These are phyloP conservation scores for Rutpela maculata DNA, from an alignment of 2,888 invertebrate genomes.

Conservation along the genomic window DNA sequence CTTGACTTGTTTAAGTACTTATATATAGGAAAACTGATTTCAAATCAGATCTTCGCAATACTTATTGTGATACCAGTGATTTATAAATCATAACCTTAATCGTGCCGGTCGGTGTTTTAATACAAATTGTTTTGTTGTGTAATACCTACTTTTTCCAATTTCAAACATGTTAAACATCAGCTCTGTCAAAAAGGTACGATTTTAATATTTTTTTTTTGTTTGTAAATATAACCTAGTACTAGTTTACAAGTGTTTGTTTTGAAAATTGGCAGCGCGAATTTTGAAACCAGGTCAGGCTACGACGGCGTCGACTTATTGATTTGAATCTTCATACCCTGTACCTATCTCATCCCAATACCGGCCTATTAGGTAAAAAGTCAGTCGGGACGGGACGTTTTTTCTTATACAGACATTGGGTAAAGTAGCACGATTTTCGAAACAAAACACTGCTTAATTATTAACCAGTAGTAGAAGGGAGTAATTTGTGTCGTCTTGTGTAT, in stretches of 20 bases:
- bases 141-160: constrained; percentile 27
- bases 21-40: constrained; percentile 6
- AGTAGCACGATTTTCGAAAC: constrained; percentile 1
- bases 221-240: neutral
- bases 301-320: constrained; percentile 60
- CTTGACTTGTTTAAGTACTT: constrained; percentile 36
- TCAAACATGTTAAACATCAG: constrained; percentile 51
- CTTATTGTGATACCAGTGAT: constrained; percentile 13
- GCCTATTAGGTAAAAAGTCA: neutral
- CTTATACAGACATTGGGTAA: neutral
- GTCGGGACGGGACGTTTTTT: neutral
- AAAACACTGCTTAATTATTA: neutral
- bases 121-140: constrained; percentile 11
- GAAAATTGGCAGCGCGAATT: constrained; percentile 37
- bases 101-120: neutral
- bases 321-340: constrained; percentile 15
- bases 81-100: neutral
- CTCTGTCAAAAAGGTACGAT: constrained; percentile 53
- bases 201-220: neutral
- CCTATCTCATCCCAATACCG: neutral
- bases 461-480: neutral
- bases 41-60: constrained; percentile 15
- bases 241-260: neutral
- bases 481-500: constrained; percentile 24
- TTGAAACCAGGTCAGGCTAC: constrained; percentile 38